Conservation (phyloP, 2,888 invertebrate genomes). For the Alloscopus bannaensis region DNA sequence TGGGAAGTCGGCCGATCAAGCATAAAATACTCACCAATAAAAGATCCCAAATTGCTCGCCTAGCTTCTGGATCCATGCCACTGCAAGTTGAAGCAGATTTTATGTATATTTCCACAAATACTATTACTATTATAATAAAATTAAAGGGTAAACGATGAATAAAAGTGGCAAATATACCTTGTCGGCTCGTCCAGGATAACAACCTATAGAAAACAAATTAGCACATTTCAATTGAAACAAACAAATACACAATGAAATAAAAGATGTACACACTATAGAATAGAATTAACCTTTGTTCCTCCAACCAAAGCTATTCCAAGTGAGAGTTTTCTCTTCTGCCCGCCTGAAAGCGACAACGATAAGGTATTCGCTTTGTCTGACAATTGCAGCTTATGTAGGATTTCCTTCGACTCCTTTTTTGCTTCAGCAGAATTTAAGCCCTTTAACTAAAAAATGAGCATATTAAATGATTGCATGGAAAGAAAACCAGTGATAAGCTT, state of each 20-base stretch:
- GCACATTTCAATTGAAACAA: not conserved
- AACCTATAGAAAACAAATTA: constrained; percentile 75
- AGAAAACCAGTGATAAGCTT: not conserved
- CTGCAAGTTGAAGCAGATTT: no score
- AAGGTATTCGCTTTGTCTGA: constrained; percentile 80
- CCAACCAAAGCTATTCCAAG: constrained; percentile 91
- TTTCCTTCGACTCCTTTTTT: constrained; percentile 77
- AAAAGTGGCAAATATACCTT: constrained; percentile 66
- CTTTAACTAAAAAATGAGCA: constrained; percentile 79
- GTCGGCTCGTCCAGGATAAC: constrained; percentile 79
- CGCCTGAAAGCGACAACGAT: constrained; percentile 87
- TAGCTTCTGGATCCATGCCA: constrained; percentile 79
- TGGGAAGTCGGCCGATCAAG: not conserved
- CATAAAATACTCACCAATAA: constrained; percentile 73
- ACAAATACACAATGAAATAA: not conserved
- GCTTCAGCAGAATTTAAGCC: constrained; percentile 78
- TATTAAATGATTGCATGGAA: not conserved
- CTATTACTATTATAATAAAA: no score
- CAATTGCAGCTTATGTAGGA: constrained; percentile 81
- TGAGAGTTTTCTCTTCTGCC: constrained; percentile 92
- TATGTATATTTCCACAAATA: no score
- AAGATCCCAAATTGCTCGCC: constrained; percentile 75
- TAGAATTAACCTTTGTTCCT: constrained; percentile 77
- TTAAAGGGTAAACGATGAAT: not conserved
- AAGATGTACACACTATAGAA: not conserved